Evolutionary conservation across 2,113 vertebrate species (phyloP), one percentile per base, ranked within the genome.

Genomic region (Gracilinanus agilis): DNA sequence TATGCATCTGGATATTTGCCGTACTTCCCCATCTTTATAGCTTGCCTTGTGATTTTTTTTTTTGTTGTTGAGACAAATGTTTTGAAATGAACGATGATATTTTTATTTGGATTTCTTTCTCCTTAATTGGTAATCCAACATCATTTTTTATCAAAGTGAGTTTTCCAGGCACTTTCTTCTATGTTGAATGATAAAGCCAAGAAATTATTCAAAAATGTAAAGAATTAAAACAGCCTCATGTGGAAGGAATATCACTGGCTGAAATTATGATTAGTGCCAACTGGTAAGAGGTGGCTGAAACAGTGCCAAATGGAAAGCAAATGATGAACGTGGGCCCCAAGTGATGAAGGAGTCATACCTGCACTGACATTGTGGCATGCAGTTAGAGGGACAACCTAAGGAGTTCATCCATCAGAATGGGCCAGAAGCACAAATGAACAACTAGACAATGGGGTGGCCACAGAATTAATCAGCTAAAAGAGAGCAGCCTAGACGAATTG

Each of bases 281-380:
- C 34, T 24, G 92, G 61, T 91, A 92, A 58, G 24, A 4, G 2
- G 90, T n/a, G 13, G 0, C n/a, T 7, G 49, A 27, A 95, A 23
- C 53, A 92, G 89, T 24, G 61, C 5, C 61, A 83, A 83, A 67
- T 29, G 89, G 55, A 89, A 34, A 44, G 27, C 54, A 90, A 58
- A 88, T 92, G 83, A 96, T n/a, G 49, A 67, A 88, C 34, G 44
- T 54, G 4, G 34, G 34, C 3, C 61, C 61, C 16, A n/a, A 21
- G 40, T 89, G 88, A 91, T 44, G 93, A 29, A 88, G 40, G 83
- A 95, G 61, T 54, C 58, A 54, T 75, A 94, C 25, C 55, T 93
- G 61, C 24, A 61, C 34, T 56, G 90, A 34, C 16, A 89, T 55
- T 54, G 61, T 61, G 90, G 75, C 54, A 90, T 6, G 21, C 3